phyloP scores from a whole-genome alignment of 2,113 vertebrate genomes.

The Ophiodon elongatus region DNA sequence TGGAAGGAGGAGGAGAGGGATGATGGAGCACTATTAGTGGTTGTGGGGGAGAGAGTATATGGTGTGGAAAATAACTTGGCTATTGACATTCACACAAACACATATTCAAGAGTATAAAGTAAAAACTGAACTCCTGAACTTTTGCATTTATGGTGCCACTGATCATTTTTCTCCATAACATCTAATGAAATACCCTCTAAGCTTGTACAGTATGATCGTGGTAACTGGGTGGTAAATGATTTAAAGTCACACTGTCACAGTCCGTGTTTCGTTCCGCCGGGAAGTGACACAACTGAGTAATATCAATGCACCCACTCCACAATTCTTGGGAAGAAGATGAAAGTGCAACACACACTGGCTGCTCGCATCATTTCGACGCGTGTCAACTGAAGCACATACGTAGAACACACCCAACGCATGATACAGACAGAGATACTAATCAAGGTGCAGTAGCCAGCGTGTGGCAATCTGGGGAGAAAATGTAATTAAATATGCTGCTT shows the following conservation, averaged over 20 bases:
- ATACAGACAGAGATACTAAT: not conserved
- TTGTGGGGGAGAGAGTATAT: conserved; percentile 59
- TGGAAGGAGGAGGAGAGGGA: conserved; percentile 33
- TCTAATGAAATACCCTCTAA: conserved; percentile 5
- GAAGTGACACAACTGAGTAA: not conserved
- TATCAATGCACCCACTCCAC: not conserved
- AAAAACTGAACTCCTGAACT: conserved; percentile 7
- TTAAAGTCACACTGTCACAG: not conserved
- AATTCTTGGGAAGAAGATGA: not conserved
- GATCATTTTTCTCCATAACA: conserved; percentile 9
- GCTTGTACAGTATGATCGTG: not conserved
- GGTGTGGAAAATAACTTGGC: conserved; percentile 76
- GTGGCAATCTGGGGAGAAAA: not conserved
- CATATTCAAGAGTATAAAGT: conserved; percentile 13
- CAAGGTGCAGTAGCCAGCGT: not conserved
- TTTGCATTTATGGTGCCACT: conserved; percentile 7
- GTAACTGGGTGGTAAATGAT: not conserved
- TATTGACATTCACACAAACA: conserved; percentile 56
- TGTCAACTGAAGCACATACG: not conserved
- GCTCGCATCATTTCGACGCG: not conserved
- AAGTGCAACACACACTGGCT: conserved; percentile 4
- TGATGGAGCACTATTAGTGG: conserved; percentile 74
- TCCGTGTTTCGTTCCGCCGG: conserved; percentile 10
- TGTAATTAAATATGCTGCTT: not conserved
- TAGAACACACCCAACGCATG: not conserved